Conservation (phyloP, 2,888 invertebrate species). For the Lepidonotus clava region DNA sequence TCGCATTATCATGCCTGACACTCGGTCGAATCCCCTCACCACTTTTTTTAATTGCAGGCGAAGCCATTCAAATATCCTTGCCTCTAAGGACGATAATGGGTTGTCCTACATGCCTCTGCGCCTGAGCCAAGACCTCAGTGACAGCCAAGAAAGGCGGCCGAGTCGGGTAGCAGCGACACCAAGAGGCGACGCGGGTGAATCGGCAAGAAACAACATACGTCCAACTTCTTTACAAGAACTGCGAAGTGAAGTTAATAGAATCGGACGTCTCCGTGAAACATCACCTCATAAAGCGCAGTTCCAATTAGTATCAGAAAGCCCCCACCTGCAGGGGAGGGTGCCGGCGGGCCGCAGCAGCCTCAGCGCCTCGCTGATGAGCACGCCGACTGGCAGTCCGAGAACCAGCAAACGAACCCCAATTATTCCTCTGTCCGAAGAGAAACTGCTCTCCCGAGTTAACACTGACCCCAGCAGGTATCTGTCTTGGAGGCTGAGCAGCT, state of each 20-base stretch:
- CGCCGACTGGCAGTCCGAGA: background rate
- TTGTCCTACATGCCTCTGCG: slow-evolving; percentile 2
- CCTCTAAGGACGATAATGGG: background rate
- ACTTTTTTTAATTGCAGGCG: slow-evolving; percentile 6
- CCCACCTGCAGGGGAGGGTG: background rate
- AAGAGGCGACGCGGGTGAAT: background rate
- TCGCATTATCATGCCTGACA: background rate
- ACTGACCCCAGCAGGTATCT: background rate
- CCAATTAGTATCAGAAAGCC: slow-evolving; percentile 31
- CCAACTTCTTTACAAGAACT: background rate
- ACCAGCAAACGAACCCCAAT: slow-evolving; percentile 19
- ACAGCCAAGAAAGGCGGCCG: background rate
- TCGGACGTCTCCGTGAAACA: slow-evolving; percentile 17
- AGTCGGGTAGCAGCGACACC: background rate
- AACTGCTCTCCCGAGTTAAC: slow-evolving; percentile 23
- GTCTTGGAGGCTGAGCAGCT: background rate
- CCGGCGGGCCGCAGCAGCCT: background rate
- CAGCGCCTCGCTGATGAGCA: background rate
- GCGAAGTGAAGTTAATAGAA: background rate
- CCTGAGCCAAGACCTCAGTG: background rate
- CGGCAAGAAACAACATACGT: background rate
- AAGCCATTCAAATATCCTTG: background rate
- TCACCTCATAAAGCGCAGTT: slow-evolving; percentile 28
- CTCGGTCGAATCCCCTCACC: background rate
- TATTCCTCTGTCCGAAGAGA: slow-evolving; percentile 24